Evolutionary conservation across 2,797 vertebrate genomes (phyloP), one percentile per base, ranked within the genome.

Genomic region (Petrocephalus schoutedeni): DNA sequence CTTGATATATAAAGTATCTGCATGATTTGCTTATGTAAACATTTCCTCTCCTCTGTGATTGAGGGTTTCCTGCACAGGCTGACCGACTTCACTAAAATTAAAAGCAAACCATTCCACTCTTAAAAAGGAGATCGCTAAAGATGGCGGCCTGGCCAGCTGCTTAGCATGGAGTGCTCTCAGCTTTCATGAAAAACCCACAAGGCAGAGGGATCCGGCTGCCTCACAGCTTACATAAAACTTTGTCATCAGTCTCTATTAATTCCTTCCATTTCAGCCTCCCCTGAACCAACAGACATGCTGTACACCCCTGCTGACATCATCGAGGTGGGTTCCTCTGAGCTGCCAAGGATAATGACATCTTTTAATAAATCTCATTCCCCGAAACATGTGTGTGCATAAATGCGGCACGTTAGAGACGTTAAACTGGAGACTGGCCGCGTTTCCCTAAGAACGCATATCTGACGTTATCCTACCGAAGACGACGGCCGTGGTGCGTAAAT

Each of bases 171-270:
- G 57, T 61, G 57, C 71, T 28, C 21, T 32, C 57, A 84, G 45
- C 56, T 58, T 88, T 32, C 28, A n/a, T 51, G 19, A 54, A 85
- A 28, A 53, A 45, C 88, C 32, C 84, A 56, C 10, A 16, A 83
- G 23, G 61, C 84, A 23, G 85, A 74, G 71, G 54, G 53, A 88
- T 86, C 77, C 84, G 32, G 85, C 85, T 77, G 85, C 84, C 87
- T 84, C 87, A 84, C 84, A 59, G 87, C 57, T 88, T 61, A 88
- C 84, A 49, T 85, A 85, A 86, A 86, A 56, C 57, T 49, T 83
- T 77, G 32, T 86, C 51, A 88, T 74, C 84, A 86, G 88, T 49
- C 61, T 77, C 59, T 41, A 54, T 86, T 77, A 58, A 86, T 71
- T 86, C 84, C 53, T 21, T 58, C 53, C 36, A n/a, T 45, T 77